Evolutionary conservation across 2,113 vertebrate genomes (phyloP).

Genomic region (Pithys albifrons): DNA sequence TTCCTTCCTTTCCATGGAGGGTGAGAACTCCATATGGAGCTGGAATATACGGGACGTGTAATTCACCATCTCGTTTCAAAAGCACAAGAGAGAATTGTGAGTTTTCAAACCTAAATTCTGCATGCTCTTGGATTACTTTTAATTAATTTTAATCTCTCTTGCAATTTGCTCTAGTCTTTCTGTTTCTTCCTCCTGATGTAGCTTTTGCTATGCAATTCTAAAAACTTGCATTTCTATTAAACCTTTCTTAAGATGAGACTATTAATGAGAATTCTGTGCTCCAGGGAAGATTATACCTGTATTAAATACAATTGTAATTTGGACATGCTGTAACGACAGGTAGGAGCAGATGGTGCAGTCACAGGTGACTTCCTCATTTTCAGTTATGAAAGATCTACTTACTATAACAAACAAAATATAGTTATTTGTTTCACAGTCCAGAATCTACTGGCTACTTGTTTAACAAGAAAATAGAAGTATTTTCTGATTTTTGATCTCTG

Average conservation of each 20-base stretch:
- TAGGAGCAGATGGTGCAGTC: background rate
- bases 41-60: background rate
- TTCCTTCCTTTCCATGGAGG: background rate
- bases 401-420: background rate
- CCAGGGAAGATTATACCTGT: background rate
- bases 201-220: background rate
- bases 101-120: background rate
- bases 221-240: background rate
- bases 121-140: background rate
- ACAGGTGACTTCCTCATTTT: background rate
- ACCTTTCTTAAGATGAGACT: background rate
- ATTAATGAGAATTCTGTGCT: background rate
- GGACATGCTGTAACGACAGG: background rate
- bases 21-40: background rate
- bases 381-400: background rate
- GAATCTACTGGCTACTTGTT: background rate
- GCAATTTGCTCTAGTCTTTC: background rate
- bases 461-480: background rate
- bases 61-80: background rate
- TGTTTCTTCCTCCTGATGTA: background rate
- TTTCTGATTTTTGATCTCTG: background rate
- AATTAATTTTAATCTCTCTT: background rate
- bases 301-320: background rate
- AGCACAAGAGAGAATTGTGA: background rate
- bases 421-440: background rate